Conservation (phyloP, 1,140 invertebrate species). For the Bombus sibiricus region DNA sequence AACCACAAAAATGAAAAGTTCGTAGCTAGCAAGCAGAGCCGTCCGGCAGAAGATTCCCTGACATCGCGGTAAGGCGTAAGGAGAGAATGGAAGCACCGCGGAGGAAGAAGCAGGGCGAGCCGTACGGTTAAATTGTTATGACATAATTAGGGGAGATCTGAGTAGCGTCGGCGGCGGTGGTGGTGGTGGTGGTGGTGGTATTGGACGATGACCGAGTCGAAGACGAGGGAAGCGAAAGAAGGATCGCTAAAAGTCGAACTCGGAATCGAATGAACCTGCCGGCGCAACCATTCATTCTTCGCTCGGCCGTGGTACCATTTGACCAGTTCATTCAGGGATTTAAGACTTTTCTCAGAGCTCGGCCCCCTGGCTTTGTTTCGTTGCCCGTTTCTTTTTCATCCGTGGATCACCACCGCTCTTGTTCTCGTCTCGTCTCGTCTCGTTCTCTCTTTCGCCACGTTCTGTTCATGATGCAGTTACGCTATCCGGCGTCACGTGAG, state of each 20-base stretch:
- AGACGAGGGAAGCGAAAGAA: conserved; percentile 4
- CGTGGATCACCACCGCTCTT: neutral
- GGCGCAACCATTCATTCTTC: conserved; percentile 68
- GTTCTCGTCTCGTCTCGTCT: neutral
- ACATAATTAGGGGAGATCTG: conserved; percentile 77
- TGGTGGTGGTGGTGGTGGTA: neutral
- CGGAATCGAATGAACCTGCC: conserved; percentile 59
- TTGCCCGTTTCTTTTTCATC: conserved; percentile 47
- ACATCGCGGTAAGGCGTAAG: neutral
- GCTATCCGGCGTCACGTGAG: conserved; percentile 64
- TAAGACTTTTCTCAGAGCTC: conserved; percentile 69
- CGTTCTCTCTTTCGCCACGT: conserved; percentile 30
- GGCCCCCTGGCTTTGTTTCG: conserved; percentile 61
- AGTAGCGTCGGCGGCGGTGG: conserved; percentile 13
- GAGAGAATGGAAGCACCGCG: conserved; percentile 17
- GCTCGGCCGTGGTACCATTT: conserved; percentile 57
- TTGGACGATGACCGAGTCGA: conserved; percentile 16
- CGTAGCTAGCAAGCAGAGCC: conserved; percentile 34
- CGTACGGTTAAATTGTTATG: conserved; percentile 76
- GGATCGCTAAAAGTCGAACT: conserved; percentile 43
- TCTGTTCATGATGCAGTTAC: conserved; percentile 54
- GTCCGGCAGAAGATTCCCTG: neutral
- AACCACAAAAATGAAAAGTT: conserved; percentile 53
- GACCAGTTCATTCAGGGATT: conserved; percentile 70
- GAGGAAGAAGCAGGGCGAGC: neutral